Evolutionary conservation across 2,113 vertebrate genomes (phyloP).

Genomic region (cattle (Bos taurus)): ARS-UCD2.0 NC_037336.1:65258001-65258500

Average conservation of each 20-base stretch:
- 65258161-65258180: background rate
- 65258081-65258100: background rate
- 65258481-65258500: background rate
- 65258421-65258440: background rate
- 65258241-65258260: background rate
- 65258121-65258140: background rate
- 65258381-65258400: background rate
- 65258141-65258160: background rate
- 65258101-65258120: background rate
- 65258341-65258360: background rate
- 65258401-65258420: background rate
- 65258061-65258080: background rate
- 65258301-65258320: background rate
- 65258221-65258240: background rate
- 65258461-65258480: background rate
- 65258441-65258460: background rate
- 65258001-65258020: background rate
- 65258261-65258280: background rate
- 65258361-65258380: background rate
- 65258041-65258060: background rate
- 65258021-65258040: background rate
- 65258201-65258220: too few relatives aligned
- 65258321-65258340: background rate
- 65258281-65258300: background rate
- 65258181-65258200: background rate